These are phyloP conservation scores for Propithecus deckenii DNA, from an alignment of 2,797 vertebrate genomes.

Conservation along the genomic window DNA sequence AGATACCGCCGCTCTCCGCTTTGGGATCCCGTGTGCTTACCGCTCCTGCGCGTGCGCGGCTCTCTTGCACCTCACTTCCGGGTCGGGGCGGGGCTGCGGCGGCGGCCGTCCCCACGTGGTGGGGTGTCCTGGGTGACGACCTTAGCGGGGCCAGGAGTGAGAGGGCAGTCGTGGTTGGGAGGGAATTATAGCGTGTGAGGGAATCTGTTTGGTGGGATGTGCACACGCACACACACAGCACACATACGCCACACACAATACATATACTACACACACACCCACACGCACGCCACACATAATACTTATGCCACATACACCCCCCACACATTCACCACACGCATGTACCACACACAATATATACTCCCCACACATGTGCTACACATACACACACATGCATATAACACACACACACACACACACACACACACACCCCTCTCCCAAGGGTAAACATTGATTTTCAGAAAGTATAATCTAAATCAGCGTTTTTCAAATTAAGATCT, in stretches of 20 bases:
- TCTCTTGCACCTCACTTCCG: background rate
- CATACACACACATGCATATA: background rate
- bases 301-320: background rate
- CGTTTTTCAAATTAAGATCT: background rate
- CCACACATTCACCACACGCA: background rate
- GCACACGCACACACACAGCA: background rate
- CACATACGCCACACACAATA: background rate
- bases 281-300: background rate
- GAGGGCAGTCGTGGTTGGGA: background rate
- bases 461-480: background rate
- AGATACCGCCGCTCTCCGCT: background rate
- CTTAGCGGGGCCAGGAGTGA: accelerated
- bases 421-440: background rate
- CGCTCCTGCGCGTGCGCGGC: accelerated
- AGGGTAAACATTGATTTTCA: background rate
- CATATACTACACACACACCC: too few species aligned
- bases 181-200: background rate
- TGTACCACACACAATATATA: background rate
- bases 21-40: background rate
- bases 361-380: background rate
- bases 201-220: background rate
- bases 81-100: too few species aligned
- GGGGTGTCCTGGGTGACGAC: background rate
- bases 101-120: accelerated
- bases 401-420: background rate